Conservation (phyloP, 2,888 invertebrate species). For the Zaprionus lineosus region DNA sequence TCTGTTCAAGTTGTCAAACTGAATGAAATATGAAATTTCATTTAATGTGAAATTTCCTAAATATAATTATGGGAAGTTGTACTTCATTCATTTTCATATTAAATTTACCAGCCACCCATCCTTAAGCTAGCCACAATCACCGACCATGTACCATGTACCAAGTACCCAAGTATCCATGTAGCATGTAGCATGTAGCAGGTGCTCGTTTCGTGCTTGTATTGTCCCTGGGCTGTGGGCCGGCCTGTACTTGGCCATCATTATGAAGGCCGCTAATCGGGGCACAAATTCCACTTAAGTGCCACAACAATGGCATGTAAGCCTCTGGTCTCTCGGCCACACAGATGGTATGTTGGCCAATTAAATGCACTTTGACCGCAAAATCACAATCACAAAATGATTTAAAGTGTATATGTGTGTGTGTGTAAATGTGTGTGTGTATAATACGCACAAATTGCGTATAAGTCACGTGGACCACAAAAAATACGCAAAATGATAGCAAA, state of each 20-base stretch:
- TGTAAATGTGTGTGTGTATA: constrained; percentile 1
- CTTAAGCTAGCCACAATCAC: no score
- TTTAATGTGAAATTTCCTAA: no score
- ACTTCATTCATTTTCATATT: no score
- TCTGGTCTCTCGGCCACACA: constrained; percentile 12
- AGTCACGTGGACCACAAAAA: constrained; percentile 41
- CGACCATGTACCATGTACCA: no score
- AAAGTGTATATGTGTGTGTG: constrained; percentile 33
- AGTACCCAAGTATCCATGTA: no score
- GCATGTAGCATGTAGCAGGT: no score
- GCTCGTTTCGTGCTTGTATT: no score
- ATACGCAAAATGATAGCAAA: constrained; percentile 26
- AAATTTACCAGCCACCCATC: no score
- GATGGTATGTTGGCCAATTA: constrained; percentile 38
- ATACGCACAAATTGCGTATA: constrained; percentile 7
- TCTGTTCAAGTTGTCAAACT: no score
- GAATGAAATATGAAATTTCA: no score
- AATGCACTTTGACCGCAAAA: constrained; percentile 53
- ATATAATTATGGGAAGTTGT: no score
- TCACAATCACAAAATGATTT: constrained; percentile 31
- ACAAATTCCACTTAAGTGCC: constrained; percentile 68
- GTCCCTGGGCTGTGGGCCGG: no score
- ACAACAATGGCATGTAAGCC: constrained; percentile 45
- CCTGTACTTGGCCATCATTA: constrained; percentile 40
- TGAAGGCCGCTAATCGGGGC: constrained; percentile 60